Conservation (phyloP, 2,113 vertebrate genomes). For the Leucopsar rothschildi region DNA sequence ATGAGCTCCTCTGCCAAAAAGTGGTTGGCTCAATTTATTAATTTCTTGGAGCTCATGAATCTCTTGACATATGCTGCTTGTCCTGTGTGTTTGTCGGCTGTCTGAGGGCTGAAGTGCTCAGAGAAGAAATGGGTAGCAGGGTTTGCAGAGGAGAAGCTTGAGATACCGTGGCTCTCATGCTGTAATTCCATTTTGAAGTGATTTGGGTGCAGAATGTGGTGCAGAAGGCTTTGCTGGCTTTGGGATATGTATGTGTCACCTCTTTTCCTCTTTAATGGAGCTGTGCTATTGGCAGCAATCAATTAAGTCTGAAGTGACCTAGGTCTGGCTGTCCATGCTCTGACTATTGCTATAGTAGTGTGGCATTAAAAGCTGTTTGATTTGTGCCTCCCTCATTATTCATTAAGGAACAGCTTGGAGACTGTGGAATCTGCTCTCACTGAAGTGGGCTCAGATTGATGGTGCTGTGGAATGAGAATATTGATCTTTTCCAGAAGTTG, state of each 20-base stretch:
- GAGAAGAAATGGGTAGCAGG: neutral
- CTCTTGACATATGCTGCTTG: neutral
- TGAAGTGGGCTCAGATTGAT: neutral
- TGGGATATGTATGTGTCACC: neutral
- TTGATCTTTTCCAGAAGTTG: constrained; percentile 12
- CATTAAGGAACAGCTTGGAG: neutral
- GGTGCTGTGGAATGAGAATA: neutral
- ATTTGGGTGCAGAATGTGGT: neutral
- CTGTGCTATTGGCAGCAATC: neutral
- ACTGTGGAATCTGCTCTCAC: neutral
- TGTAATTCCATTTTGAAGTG: neutral
- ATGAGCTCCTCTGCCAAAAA: neutral
- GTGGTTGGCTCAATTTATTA: too few relatives aligned
- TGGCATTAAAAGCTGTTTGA: constrained; percentile 45
- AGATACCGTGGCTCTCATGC: neutral
- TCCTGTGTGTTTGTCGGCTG: fast-evolving
- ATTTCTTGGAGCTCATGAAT: neutral
- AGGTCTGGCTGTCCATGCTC: neutral
- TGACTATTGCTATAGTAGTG: neutral
- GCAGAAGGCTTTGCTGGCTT: neutral
- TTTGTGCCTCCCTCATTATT: constrained; percentile 37
- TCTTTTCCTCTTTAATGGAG: neutral
- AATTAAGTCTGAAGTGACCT: neutral
- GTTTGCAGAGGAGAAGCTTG: neutral
- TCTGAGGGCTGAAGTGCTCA: neutral